A percentile compares a stretch with the other conserved stretches of the same genome.
phyloP scores from a whole-genome alignment of 2,797 vertebrate genomes.

The Acanthopagrus latus region DNA sequence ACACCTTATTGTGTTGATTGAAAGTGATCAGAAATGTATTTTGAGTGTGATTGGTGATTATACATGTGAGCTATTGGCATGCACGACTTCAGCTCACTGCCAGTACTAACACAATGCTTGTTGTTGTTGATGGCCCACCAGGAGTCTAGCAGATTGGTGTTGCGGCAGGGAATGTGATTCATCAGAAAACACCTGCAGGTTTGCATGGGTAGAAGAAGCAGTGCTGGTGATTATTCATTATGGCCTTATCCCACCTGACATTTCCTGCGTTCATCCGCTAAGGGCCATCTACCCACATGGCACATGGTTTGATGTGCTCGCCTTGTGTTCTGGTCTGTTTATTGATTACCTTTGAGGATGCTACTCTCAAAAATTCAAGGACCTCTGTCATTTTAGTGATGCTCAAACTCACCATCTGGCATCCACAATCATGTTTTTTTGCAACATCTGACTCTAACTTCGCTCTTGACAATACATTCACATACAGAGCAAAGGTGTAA shows the following conservation, averaged over 20 bases:
- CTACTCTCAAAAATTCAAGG: background rate
- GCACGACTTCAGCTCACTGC: conserved; percentile 23
- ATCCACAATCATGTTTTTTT: conserved; percentile 2
- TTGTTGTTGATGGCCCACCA: conserved; percentile 49
- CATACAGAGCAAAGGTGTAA: background rate
- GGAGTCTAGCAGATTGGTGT: conserved; percentile 44
- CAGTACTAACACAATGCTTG: conserved; percentile 36
- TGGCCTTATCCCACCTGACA: conserved; percentile 12
- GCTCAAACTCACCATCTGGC: background rate
- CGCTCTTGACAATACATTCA: background rate
- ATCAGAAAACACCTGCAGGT: conserved; percentile 54
- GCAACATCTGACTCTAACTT: background rate
- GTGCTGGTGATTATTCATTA: conserved; percentile 35
- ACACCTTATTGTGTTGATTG: conserved; percentile 41
- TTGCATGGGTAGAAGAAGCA: conserved; percentile 24
- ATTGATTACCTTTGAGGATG: conserved; percentile 12
- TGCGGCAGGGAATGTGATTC: conserved; percentile 43
- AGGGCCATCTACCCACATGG: conserved; percentile 19
- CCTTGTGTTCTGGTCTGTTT: conserved; percentile 8
- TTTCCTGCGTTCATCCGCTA: conserved; percentile 6
- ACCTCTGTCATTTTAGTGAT: background rate
- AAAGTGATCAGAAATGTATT: conserved; percentile 47
- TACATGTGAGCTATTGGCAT: conserved; percentile 46
- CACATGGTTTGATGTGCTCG: conserved; percentile 17
- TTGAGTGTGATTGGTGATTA: conserved; percentile 44